Conservation (phyloP, 2,888 invertebrate genomes). For the Pyrocoelia pectoralis region DNA sequence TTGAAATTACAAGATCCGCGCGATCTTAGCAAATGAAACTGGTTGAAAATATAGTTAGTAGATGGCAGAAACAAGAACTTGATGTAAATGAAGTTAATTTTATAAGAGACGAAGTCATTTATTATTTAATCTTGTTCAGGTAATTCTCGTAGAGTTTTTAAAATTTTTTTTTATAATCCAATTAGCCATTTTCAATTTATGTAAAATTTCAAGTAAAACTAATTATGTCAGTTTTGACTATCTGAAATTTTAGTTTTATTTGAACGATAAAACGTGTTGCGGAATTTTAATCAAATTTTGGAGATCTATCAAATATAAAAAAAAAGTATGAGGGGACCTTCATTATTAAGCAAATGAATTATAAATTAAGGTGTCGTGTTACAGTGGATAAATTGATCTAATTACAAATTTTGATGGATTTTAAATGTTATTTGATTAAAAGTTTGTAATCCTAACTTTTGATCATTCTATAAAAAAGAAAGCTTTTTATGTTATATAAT, state of each 20-base stretch:
- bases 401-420: too few species aligned
- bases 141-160: not conserved
- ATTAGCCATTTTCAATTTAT: not conserved
- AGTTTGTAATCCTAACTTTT: too few species aligned
- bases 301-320: not conserved
- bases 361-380: too few species aligned
- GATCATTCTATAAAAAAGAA: too few species aligned
- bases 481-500: too few species aligned
- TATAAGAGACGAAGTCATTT: constrained; percentile 15
- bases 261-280: not conserved
- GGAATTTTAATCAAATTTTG: not conserved
- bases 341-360: too few species aligned
- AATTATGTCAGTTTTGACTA: not conserved
- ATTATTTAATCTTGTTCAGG: constrained; percentile 9
- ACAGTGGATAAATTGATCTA: too few species aligned
- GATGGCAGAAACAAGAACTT: constrained; percentile 27
- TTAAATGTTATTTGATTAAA: too few species aligned
- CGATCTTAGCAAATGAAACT: constrained; percentile 45
- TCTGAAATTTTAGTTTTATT: not conserved
- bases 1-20: constrained; percentile 47
- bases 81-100: constrained; percentile 31
- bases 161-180: not conserved
- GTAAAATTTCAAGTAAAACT: not conserved
- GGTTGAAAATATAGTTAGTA: constrained; percentile 36
- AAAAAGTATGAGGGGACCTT: not conserved